phyloP scores from a whole-genome alignment of 2,797 vertebrate genomes.

The Clarias laeviceps region DNA sequence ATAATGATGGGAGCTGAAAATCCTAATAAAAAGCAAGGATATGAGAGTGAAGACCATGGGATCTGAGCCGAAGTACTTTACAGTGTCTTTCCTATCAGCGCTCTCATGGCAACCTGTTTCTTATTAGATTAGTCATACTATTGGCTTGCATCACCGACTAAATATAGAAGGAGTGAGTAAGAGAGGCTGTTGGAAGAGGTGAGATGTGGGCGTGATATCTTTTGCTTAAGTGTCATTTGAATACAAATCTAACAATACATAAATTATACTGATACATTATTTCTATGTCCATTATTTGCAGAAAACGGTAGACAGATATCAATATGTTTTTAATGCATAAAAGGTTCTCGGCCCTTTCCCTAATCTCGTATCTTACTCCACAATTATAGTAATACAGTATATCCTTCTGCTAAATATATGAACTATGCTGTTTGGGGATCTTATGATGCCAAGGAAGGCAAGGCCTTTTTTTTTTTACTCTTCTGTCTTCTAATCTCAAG shows the following conservation, averaged over 20 bases:
- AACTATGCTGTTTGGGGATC: background rate
- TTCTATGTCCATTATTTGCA: background rate
- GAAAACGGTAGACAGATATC: background rate
- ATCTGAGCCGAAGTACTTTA: slow-evolving; percentile 15
- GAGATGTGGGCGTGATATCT: slow-evolving; percentile 23
- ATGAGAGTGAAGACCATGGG: background rate
- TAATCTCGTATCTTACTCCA: background rate
- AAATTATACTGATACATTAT: too few species aligned
- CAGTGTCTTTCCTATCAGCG: slow-evolving; percentile 29
- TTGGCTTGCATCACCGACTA: slow-evolving; percentile 44
- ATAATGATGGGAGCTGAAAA: background rate
- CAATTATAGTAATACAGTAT: background rate
- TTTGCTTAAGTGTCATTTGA: slow-evolving; percentile 23
- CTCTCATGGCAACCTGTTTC: slow-evolving; percentile 44
- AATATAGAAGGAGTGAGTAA: slow-evolving; percentile 37
- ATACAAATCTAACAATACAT: slow-evolving; percentile 12
- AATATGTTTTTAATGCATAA: background rate
- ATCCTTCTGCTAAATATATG: background rate
- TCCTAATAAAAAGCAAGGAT: background rate
- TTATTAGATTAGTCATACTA: slow-evolving; percentile 49
- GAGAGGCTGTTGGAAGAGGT: slow-evolving; percentile 3
- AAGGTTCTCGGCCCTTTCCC: background rate
- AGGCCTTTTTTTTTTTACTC: background rate
- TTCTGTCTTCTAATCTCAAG: slow-evolving; percentile 23
- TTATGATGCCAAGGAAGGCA: slow-evolving; percentile 14